Base-by-base conservation (phyloP, 2,888 invertebrate genomes). In the Allolobophora icterica region DNA sequence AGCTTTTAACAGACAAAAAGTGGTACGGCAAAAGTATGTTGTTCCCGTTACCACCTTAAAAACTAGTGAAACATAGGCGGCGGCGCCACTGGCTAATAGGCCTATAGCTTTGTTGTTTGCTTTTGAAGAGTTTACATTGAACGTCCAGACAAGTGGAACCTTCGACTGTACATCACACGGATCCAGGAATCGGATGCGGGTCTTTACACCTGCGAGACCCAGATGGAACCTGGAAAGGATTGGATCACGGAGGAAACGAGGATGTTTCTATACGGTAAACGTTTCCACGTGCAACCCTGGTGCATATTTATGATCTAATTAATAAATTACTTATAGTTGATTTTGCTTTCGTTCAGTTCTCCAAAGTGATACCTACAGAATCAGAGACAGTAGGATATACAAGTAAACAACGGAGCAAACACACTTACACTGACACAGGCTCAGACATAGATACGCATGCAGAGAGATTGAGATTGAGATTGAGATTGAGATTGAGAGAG, bases 181-280 rank as follows among this genome's bases (percentile, higher is more conserved):
- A 34, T 90, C 38, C 52, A 90, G 21, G 90, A 90, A 24, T 58
- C 58, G 15, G 90, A 90, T 24, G 90, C 90, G 4, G 90, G 90
- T 33, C n/a, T 34, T 19, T 90, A 90, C 34, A 90, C 90, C 8
- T 90, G 90, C 38, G 71, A 38, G 34, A 5, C 71, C 21, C 35
- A 71, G 34, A 15, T 71, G 71, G 58, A 71, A 30, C n/a, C 35
- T 35, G 90, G 83, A 34, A 19, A 35, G n/a, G n/a, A 90, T 2
- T 87, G 87, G 87, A 13, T 71, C 33, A 38, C 71, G 52, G 83
- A 33, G 35, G 90, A 90, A 71, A 34, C 90, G 24, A 71, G 71
- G 35, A 33, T 90, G 58, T 90, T 90, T 52, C 83, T 90, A 30
- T 90, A 90, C 71, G 90, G 90, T 90, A 87, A 24, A 8, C 6